Conservation (phyloP, 2,797 vertebrate species). For the Acanthopagrus latus region DNA sequence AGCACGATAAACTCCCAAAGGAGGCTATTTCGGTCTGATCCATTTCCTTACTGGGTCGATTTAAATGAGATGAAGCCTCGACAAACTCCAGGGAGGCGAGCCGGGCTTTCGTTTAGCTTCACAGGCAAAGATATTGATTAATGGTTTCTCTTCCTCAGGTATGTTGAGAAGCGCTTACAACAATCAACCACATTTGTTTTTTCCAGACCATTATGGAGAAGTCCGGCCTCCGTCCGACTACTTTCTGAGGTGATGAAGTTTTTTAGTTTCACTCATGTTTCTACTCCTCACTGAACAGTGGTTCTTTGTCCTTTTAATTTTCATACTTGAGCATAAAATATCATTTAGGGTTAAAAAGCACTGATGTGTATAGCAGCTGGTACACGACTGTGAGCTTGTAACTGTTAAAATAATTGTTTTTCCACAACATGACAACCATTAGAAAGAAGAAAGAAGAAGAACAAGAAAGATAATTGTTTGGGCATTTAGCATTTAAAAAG, state of each 20-base stretch:
- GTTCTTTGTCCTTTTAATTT: background rate
- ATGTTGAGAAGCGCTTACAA: background rate
- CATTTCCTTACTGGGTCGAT: slow-evolving; percentile 67
- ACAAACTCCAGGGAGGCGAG: slow-evolving; percentile 8
- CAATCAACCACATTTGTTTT: background rate
- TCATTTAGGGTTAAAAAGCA: background rate
- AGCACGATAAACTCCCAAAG: slow-evolving; percentile 18
- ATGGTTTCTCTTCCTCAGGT: background rate
- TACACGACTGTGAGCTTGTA: background rate
- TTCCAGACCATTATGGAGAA: background rate
- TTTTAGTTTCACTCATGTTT: background rate
- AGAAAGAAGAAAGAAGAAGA: too few species aligned
- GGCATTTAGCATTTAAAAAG: background rate
- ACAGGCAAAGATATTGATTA: slow-evolving; percentile 28
- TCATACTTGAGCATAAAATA: background rate
- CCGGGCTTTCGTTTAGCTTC: slow-evolving; percentile 11
- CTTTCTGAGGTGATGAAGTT: background rate
- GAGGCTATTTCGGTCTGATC: slow-evolving; percentile 58
- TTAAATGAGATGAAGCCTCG: slow-evolving; percentile 43
- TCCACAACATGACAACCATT: too few species aligned
- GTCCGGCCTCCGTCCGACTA: background rate
- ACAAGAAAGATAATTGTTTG: background rate
- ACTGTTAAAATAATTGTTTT: background rate
- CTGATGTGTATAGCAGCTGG: background rate
- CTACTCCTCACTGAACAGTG: background rate